phyloP scores from a whole-genome alignment of 2,113 vertebrate species.

The Lampris incognitus region DNA sequence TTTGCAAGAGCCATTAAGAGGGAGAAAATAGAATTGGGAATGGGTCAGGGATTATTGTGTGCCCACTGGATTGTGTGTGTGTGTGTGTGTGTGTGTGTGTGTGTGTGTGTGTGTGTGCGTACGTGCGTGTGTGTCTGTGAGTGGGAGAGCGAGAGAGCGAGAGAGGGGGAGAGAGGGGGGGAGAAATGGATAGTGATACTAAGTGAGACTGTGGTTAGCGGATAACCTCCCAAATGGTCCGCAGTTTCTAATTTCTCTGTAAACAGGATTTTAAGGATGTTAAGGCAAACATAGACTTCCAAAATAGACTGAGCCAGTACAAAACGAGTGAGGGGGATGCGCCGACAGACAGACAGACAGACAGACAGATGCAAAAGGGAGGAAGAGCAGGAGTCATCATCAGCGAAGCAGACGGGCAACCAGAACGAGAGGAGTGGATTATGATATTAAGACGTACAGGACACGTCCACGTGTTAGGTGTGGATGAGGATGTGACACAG shows the following conservation, averaged over 20 bases:
- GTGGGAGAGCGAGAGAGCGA: not conserved
- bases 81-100: slow-evolving; percentile 22
- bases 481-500: not conserved
- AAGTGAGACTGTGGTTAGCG: not conserved
- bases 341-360: not conserved
- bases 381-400: too few species aligned
- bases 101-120: not conserved
- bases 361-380: too few species aligned
- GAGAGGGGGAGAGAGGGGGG: not conserved
- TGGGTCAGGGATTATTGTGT: slow-evolving; percentile 31
- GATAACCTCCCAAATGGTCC: too few species aligned
- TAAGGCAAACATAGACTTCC: not conserved
- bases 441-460: too few species aligned
- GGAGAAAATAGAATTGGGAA: slow-evolving; percentile 30
- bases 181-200: not conserved
- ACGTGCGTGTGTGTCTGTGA: not conserved
- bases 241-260: not conserved
- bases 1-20: slow-evolving; percentile 40
- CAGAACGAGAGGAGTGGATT: not conserved
- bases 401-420: not conserved
- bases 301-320: not conserved
- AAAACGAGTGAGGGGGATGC: too few species aligned
- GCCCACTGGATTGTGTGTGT: not conserved
- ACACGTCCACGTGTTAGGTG: not conserved
- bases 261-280: not conserved